phyloP scores from a whole-genome alignment of 2,113 vertebrate species.

The Menura novaehollandiae region DNA sequence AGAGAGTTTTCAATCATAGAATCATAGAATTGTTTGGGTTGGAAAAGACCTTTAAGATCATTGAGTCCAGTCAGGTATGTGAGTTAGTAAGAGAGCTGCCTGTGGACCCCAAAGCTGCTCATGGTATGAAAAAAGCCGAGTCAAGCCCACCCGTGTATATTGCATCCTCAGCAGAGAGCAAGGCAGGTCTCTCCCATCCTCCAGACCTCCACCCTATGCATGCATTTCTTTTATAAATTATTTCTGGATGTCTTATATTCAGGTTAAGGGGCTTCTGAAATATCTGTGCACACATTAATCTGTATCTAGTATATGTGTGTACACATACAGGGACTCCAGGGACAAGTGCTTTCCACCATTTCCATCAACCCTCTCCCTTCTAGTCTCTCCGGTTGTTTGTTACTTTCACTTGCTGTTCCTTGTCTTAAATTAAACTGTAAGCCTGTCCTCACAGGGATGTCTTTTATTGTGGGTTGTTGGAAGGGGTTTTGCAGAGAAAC shows the following conservation, averaged over 20 bases:
- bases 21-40: not conserved
- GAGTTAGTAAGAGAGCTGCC: not conserved
- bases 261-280: not conserved
- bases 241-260: not conserved
- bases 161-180: not conserved
- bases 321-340: not conserved
- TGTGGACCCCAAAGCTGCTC: not conserved
- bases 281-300: not conserved
- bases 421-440: slow-evolving; percentile 46
- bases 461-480: slow-evolving; percentile 24
- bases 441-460: not conserved
- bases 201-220: accelerated
- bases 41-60: not conserved
- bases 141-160: not conserved
- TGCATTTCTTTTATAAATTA: not conserved
- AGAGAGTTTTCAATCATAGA: not conserved
- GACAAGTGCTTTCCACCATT: not conserved
- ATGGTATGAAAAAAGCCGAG: not conserved
- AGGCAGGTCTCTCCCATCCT: not conserved
- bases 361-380: not conserved
- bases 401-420: slow-evolving; percentile 7
- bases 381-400: not conserved
- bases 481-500: slow-evolving; percentile 41
- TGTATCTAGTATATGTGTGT: not conserved
- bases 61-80: not conserved